Evolutionary conservation across 2,888 invertebrate genomes (phyloP).

Genomic region (Mimas tiliae): DNA sequence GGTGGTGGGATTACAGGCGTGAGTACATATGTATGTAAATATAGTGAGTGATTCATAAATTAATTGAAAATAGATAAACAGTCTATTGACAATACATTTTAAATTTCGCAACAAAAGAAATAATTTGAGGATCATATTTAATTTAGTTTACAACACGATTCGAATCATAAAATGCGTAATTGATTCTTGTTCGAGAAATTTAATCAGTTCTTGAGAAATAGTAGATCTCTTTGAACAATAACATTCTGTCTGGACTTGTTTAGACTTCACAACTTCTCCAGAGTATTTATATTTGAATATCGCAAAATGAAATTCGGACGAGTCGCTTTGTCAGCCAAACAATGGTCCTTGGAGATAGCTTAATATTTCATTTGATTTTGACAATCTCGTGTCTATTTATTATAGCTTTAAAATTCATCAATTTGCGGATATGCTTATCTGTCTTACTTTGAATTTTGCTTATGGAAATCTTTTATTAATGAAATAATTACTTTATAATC

Average conservation of each 20-base stretch:
- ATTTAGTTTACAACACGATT: not conserved
- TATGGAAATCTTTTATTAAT: not conserved
- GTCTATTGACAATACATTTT: too few species aligned
- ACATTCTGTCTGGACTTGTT: constrained; percentile 1
- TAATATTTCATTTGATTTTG: not conserved
- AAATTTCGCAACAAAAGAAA: not conserved
- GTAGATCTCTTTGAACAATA: not conserved
- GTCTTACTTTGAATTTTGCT: not conserved
- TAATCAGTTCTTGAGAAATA: constrained; percentile 1
- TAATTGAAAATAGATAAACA: too few species aligned
- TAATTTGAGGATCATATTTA: not conserved
- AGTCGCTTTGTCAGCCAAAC: not conserved
- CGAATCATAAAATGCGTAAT: not conserved
- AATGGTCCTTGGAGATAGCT: not conserved
- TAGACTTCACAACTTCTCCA: not conserved
- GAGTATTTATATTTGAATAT: constrained; percentile 3
- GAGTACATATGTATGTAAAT: too few species aligned
- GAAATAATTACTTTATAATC: too few species aligned
- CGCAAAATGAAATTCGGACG: not conserved
- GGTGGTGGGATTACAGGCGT: too few species aligned
- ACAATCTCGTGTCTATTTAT: not conserved
- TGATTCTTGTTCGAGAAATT: not conserved
- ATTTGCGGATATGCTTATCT: not conserved
- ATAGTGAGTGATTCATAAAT: too few species aligned
- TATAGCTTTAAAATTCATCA: not conserved